phyloP scores from a whole-genome alignment of 37 sponge, comb jelly and placozoan genomes.

The Diacarnus erythraeanus region DNA sequence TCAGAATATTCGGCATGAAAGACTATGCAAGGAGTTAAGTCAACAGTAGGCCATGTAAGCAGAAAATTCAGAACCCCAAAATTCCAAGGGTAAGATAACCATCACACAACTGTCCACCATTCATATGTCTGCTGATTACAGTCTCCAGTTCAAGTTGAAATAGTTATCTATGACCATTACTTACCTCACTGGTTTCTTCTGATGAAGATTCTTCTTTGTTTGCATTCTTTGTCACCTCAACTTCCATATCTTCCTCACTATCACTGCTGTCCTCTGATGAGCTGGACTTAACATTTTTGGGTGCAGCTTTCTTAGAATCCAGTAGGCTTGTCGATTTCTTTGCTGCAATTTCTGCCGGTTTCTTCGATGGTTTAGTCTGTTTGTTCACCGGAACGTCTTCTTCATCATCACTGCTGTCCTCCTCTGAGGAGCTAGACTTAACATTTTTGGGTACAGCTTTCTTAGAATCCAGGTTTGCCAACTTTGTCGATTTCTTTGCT shows the following conservation, averaged over 20 bases:
- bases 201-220: no score
- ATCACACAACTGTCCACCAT: no score
- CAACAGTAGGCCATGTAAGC: no score
- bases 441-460: background rate
- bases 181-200: background rate
- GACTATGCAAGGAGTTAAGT: no score
- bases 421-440: background rate
- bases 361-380: background rate
- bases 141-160: no score
- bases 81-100: no score
- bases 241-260: background rate
- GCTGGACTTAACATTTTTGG: background rate
- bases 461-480: background rate
- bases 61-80: no score
- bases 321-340: no score
- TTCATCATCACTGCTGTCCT: background rate
- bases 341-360: no score
- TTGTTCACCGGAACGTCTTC: background rate
- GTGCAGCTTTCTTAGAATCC: background rate
- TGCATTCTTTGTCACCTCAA: no score
- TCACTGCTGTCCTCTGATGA: background rate
- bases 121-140: no score
- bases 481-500: background rate
- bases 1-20: background rate
- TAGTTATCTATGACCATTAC: background rate